Evolutionary conservation across 1,140 invertebrate species (phyloP).

Genomic region (Lepidurus apus): DNA sequence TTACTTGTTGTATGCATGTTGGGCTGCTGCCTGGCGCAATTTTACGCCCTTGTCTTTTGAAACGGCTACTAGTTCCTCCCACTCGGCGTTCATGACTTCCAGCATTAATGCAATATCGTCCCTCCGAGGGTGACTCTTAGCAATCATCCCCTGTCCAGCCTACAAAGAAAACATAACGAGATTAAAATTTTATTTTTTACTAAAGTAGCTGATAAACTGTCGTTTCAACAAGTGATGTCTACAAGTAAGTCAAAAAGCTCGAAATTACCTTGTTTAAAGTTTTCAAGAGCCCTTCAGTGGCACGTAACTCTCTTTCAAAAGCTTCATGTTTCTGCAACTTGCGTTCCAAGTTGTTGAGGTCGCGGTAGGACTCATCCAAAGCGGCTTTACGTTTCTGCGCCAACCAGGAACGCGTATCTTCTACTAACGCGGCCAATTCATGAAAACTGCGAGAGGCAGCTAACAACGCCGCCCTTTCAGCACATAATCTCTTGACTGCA

Average conservation of each 20-base stretch:
- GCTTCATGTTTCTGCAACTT: conserved; percentile 97
- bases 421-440: conserved; percentile 80
- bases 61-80: conserved; percentile 61
- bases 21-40: conserved; percentile 67
- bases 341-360: conserved; percentile 81
- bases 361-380: conserved; percentile 86
- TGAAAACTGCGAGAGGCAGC: conserved; percentile 73
- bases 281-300: conserved; percentile 81
- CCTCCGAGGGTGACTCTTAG: conserved; percentile 62
- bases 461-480: conserved; percentile 62
- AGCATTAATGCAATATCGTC: conserved; percentile 60
- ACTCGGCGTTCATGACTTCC: conserved; percentile 63
- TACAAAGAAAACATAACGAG: conserved; percentile 29
- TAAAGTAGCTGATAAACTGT: background rate
- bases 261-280: conserved; percentile 65
- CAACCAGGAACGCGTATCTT: conserved; percentile 83
- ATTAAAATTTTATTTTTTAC: no score
- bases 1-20: conserved; percentile 65
- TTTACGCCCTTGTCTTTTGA: conserved; percentile 80
- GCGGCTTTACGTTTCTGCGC: conserved; percentile 85
- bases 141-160: conserved; percentile 62
- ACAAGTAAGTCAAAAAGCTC: background rate
- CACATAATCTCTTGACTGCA: conserved; percentile 66
- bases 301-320: conserved; percentile 87
- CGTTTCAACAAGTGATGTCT: background rate